Evolutionary conservation across 2,888 invertebrate genomes (phyloP).

Genomic region (Epistrophe eligans): DNA sequence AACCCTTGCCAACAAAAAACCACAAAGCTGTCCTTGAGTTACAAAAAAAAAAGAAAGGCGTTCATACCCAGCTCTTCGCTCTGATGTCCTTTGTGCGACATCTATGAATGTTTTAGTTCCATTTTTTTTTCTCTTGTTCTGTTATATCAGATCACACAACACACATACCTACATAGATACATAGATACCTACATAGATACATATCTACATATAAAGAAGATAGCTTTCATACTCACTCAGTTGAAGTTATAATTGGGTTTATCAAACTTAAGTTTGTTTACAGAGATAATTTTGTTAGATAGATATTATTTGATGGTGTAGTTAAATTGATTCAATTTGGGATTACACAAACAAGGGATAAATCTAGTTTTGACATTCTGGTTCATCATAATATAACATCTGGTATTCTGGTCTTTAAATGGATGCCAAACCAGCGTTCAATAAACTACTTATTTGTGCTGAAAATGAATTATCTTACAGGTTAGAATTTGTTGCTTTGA

Average conservation of each 20-base stretch:
- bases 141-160: neutral
- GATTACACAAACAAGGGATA: neutral
- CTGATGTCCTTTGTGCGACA: constrained; percentile 29
- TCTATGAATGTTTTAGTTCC: constrained; percentile 12
- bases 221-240: constrained; percentile 19
- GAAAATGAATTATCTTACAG: too few relatives aligned
- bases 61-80: too few relatives aligned
- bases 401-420: constrained; percentile 6
- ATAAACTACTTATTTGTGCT: too few relatives aligned
- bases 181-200: too few relatives aligned
- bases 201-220: neutral
- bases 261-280: constrained; percentile 58
- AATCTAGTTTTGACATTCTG: neutral
- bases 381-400: neutral
- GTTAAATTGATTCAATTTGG: constrained; percentile 31
- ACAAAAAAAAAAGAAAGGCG: constrained; percentile 20
- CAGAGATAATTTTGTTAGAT: constrained; percentile 49
- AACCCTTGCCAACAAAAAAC: constrained; percentile 24
- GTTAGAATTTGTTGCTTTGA: too few relatives aligned
- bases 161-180: neutral
- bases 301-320: constrained; percentile 22
- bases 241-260: constrained; percentile 62
- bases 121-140: constrained; percentile 1
- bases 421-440: neutral
- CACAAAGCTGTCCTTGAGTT: constrained; percentile 51